Base-by-base conservation (phyloP, 2,113 vertebrate species). In the Clinocottus analis region DNA sequence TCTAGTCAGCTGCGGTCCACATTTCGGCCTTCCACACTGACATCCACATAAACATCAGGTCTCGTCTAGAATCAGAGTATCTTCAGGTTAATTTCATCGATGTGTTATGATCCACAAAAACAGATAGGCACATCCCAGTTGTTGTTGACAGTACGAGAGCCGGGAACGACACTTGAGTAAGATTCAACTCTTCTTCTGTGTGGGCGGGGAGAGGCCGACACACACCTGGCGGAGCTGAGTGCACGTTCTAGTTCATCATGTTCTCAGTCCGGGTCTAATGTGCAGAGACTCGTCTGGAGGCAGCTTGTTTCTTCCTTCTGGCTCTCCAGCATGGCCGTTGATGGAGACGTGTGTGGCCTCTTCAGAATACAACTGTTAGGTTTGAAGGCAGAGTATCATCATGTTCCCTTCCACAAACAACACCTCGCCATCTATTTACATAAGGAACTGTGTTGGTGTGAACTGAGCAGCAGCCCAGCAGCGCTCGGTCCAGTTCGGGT, bases 301-400 rank as follows among this genome's bases (percentile, higher is more conserved):
- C 25, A 51, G 37, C 39, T 53, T 5, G 31, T 53, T 51, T 77
- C 74, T 53, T 11, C 37, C 68, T 39, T 27, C 35, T 62, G 59
- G 45, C 55, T 76, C 68, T 77, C 59, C 69, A 67, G 58, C 65
- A 1, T 62, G 68, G 35, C 78, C 55, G 77, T 87, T 85, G 78
- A 65, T 49, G 76, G 62, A 81, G 70, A 87, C 70, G 77, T 71
- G 79, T 60, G 71, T 23, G 58, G 66, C 70, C 58, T 51, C 43
- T 75, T 86, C 25, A 12, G 82, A 90, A 91, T 86, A 91, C 87
- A 87, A 92, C 91, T 89, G 66, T 65, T 84, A 63, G 47, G 33
- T 84, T 86, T 89, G 89, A 90, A 83, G 77, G 83, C 68, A 49
- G 68, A 86, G 76, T 88, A 76, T 88, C 84, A 84, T 86, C 62